phyloP scores from a whole-genome alignment of 2,797 vertebrate genomes.

The Orientallactaga sibirica region DNA sequence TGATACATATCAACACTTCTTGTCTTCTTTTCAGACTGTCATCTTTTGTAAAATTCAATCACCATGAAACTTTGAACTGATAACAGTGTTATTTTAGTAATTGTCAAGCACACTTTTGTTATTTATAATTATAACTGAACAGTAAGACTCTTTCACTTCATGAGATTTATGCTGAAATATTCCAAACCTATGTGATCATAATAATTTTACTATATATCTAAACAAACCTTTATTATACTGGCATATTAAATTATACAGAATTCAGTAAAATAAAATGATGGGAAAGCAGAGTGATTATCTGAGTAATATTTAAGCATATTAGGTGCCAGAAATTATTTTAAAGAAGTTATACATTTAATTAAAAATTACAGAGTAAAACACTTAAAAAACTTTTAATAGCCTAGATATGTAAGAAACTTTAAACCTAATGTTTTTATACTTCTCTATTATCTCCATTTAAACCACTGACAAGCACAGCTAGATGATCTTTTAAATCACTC shows the following conservation, averaged over 20 bases:
- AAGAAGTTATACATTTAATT: constrained; percentile 32
- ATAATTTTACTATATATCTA: not conserved
- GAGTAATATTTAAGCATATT: not conserved
- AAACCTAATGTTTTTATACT: constrained; percentile 57
- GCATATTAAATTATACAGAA: not conserved
- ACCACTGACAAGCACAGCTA: constrained; percentile 69
- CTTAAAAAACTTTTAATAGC: not conserved
- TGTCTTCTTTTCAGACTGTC: not conserved
- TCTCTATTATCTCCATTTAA: constrained; percentile 73
- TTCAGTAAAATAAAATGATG: not conserved
- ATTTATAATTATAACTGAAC: not conserved
- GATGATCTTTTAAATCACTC: constrained; percentile 77
- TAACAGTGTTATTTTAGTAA: not conserved
- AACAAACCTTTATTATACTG: not conserved
- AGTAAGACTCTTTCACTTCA: not conserved
- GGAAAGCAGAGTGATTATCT: not conserved
- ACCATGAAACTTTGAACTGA: not conserved
- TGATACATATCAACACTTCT: not conserved
- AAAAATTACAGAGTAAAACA: constrained; percentile 33
- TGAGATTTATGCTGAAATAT: not conserved
- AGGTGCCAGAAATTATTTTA: not conserved
- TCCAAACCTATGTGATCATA: not conserved
- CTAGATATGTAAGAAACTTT: constrained; percentile 38
- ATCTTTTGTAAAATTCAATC: not conserved
- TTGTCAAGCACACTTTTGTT: not conserved